Base-by-base conservation (phyloP, 2,888 invertebrate genomes). In the Crioceris asparagi region DNA sequence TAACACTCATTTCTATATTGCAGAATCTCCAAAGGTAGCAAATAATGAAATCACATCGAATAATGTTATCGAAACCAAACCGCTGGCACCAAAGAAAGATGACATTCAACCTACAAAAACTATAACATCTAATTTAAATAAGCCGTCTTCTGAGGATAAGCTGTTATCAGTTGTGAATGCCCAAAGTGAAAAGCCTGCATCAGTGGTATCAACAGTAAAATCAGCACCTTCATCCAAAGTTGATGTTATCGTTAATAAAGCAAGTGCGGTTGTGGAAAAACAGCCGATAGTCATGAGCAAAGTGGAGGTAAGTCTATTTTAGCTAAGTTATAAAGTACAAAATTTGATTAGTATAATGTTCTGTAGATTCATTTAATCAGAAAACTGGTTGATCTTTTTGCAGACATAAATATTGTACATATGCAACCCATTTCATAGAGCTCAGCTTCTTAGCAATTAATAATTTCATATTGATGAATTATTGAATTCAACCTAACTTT, bases 121-220 rank as follows among this genome's bases (percentile, higher is more conserved):
- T 1, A 60, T 64, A 36, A 50, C 57, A 16, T 62, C 52, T 32
- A 47, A 46, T 4, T 52, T 60, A 29, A 70, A 72, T 58, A 71
- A 68, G n/a, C n/a, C n/a, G 46, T 68, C 69, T 36, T 65, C 67
- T 4, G 69, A 68, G 55, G 57, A 62, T 41, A 61, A 63, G 41
- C 38, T 54, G n/a, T 49, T 55, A 3, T 54, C 60, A 4, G 51
- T 60, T 17, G 57, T 61, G 7, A 56, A 57, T 43, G 55, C 56
- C 27, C 32, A 36, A 29, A 37, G 40, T 8, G 21, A 52, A 52
- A 43, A 47, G 47, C 36, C 52, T 46, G 29, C 38, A 46, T 67
- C 71, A 31, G 73, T 71, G 57, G 71, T 71, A 47, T 58, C 65
- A 7, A 74, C 76, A 64, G 68, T 76, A 29, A 70, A 74, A 15